A percentile compares a stretch with the other conserved stretches of the same genome.
Conservation (phyloP, 2,888 invertebrate species). For the Ornithoptera alexandrae region DNA sequence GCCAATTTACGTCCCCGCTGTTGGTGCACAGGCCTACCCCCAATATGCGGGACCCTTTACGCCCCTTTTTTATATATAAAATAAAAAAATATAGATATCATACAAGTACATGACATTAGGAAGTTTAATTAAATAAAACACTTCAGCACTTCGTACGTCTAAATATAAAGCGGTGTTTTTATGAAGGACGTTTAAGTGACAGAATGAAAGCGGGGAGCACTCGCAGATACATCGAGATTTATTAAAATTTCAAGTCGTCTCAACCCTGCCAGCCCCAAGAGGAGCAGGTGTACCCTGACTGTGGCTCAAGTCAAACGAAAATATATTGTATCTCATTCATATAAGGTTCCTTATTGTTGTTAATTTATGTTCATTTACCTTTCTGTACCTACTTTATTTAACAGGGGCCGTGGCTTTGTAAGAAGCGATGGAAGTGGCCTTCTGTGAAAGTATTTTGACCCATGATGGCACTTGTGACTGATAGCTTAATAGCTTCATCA, state of each 20-base stretch:
- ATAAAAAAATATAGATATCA: background rate
- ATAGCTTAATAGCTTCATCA: background rate
- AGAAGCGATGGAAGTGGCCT: background rate
- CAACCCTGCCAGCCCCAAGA: background rate
- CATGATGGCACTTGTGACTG: background rate
- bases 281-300: background rate
- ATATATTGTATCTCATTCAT: background rate
- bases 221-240: conserved; percentile 16
- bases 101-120: background rate
- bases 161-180: conserved; percentile 1
- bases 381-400: background rate
- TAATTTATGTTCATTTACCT: background rate
- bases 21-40: too few species aligned
- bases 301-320: background rate
- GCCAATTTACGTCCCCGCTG: too few species aligned
- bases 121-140: background rate
- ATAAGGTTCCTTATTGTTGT: background rate
- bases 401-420: background rate
- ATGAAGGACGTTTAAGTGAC: conserved; percentile 9
- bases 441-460: background rate
- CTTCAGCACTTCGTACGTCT: background rate
- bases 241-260: conserved; percentile 25
- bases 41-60: too few species aligned
- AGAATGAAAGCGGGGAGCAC: conserved; percentile 5
- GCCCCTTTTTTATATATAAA: background rate